Evolutionary conservation across 2,888 invertebrate genomes (phyloP), one percentile per base, ranked within the genome.

Genomic region (Stegana nigrithorax): DNA sequence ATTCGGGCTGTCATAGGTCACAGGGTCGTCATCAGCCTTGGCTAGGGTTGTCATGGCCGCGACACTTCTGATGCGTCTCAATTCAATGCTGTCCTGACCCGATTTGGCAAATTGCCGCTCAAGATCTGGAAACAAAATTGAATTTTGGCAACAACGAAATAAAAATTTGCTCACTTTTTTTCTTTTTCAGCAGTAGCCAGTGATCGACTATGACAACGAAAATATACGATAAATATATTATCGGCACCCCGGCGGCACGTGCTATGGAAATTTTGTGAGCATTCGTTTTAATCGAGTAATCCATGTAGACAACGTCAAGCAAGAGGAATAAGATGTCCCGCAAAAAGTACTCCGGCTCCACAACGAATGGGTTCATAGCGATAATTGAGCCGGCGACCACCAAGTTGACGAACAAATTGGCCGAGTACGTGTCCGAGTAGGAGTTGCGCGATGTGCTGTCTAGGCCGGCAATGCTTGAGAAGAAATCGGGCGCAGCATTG

Each of bases 401-500:
- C 0, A 88, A 86, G 0, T 89, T 89, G 5, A 90, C 88, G 81
- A 91, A 91, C 47, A 89, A 85, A 6, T 89, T 90, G 23, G 89
- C 90, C 3, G 90, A 89, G 72, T 86, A 81, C 45, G 85, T 73
- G 68, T 86, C 83, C n/a, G 76, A 85, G 76, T 86, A 85, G 59
- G 85, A 73, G 36, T 83, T 77, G 50, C 78, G 78, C 44, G 82
- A 78, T 12, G 78, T 83, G 25, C 87, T 85, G 14, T 87, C 14
- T 2, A 72, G 87, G 10, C 73, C 63, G 1, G 74, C 89, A 19
- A 91, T 80, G 12, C 89, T 87, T 12, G 90, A 88, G 73, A 91
- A 91, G 59, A 92, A 87, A 81, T 92, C 91, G 4, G 91, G 90
- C 0, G 91, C 89, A 44, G 91, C 91, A 78, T 92, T 92, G 19